Evolutionary conservation across 2,797 vertebrate species (phyloP).

Genomic region (Ctenopoma multispine): DNA sequence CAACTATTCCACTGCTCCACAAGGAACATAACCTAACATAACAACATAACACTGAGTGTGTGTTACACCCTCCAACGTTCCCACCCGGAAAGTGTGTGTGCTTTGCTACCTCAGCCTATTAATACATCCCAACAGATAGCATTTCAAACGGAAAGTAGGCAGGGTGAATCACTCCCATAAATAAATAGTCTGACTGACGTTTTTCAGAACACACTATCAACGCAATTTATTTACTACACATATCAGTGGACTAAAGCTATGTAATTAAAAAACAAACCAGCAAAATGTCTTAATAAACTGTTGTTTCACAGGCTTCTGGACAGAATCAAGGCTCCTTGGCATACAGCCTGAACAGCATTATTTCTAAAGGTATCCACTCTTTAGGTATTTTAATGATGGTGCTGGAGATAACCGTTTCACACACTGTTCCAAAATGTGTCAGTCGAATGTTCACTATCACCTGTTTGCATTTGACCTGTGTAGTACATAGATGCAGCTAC

Average conservation of each 20-base stretch:
- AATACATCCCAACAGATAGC: slow-evolving; percentile 66
- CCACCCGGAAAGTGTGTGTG: slow-evolving; percentile 81
- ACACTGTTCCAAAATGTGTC: background rate
- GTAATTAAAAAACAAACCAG: background rate
- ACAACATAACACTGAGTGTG: slow-evolving; percentile 22
- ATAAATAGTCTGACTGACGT: slow-evolving; percentile 25
- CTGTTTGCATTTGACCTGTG: no score
- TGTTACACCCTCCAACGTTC: slow-evolving; percentile 68
- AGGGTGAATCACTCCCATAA: slow-evolving; percentile 37
- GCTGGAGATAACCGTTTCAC: background rate
- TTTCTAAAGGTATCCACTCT: background rate
- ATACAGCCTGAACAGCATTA: background rate
- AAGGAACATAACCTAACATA: slow-evolving; percentile 15
- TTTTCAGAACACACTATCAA: background rate
- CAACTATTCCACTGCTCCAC: slow-evolving; percentile 27
- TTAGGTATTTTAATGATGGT: background rate
- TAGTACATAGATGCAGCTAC: no score
- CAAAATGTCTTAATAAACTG: background rate
- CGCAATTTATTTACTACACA: background rate
- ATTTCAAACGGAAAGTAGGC: slow-evolving; percentile 58
- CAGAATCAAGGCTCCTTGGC: background rate
- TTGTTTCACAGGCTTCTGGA: background rate
- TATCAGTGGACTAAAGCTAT: background rate
- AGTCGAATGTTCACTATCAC: no score
- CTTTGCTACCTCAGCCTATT: slow-evolving; percentile 68